Evolutionary conservation across 35 echinoderm and acorn worm genomes (phyloP).

Genomic region (Stichopus chloronotus): DNA sequence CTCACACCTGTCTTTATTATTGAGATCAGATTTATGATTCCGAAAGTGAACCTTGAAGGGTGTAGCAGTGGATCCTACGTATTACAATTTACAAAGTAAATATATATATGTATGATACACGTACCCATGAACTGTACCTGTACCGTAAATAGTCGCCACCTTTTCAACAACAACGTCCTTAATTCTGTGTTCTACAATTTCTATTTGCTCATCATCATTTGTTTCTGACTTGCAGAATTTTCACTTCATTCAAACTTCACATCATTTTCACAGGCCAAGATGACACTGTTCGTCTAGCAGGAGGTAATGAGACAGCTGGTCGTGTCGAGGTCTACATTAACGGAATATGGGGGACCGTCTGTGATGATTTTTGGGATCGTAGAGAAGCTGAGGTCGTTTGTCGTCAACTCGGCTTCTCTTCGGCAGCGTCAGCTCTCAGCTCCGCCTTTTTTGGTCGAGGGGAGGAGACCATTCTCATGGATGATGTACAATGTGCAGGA

Average conservation of each 20-base stretch:
- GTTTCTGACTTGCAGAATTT: too few relatives aligned
- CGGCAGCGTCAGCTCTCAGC: not conserved
- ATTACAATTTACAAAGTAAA: slow-evolving; percentile 3
- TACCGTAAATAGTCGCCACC: too few relatives aligned
- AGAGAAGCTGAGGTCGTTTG: slow-evolving; percentile 25
- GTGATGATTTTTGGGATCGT: slow-evolving; percentile 26
- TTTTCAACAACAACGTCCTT: too few relatives aligned
- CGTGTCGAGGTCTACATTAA: slow-evolving; percentile 29
- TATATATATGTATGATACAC: not conserved
- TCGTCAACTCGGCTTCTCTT: slow-evolving; percentile 7
- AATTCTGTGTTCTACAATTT: too few relatives aligned
- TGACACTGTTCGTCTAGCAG: slow-evolving; percentile 24
- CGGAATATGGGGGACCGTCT: slow-evolving; percentile 40
- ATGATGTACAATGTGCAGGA: slow-evolving; percentile 28
- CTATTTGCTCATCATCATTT: too few relatives aligned
- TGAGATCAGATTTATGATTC: not conserved
- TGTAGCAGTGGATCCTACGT: not conserved
- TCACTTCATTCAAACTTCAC: too few relatives aligned
- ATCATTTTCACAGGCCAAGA: not conserved
- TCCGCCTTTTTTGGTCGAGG: slow-evolving; percentile 13
- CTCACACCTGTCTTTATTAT: not conserved
- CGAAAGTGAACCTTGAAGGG: not conserved
- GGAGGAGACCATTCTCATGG: slow-evolving; percentile 6
- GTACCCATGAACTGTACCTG: too few relatives aligned
- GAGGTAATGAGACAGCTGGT: not conserved